Conservation (phyloP, 2,113 vertebrate species). For the Caranx melampygus region DNA sequence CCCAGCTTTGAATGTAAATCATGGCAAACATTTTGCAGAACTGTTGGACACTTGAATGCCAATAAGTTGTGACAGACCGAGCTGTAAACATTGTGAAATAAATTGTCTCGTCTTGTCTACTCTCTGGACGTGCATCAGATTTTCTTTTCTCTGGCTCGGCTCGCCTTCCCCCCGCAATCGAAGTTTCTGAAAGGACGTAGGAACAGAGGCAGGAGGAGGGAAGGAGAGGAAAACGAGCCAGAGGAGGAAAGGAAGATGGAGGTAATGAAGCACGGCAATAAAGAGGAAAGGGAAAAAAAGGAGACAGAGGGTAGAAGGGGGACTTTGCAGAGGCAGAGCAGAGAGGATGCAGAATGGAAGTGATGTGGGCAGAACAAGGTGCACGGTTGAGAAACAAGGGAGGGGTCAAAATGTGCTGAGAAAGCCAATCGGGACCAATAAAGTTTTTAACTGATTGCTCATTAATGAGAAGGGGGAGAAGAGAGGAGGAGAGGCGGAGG, state of each 20-base stretch:
- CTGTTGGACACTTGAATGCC: slow-evolving; percentile 15
- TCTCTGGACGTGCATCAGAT: slow-evolving; percentile 17
- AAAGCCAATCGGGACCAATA: slow-evolving; percentile 53
- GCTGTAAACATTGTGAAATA: slow-evolving; percentile 45
- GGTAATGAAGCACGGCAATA: slow-evolving; percentile 55
- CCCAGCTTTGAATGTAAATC: slow-evolving; percentile 29
- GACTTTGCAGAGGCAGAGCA: slow-evolving; percentile 18
- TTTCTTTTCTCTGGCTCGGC: slow-evolving; percentile 10
- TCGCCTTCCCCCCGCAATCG: slow-evolving; percentile 3
- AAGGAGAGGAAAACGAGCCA: slow-evolving; percentile 16
- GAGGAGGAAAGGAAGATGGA: slow-evolving; percentile 37
- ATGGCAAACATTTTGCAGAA: background rate
- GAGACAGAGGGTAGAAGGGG: slow-evolving; percentile 17
- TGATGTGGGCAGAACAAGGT: slow-evolving; percentile 3
- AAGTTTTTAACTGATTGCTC: slow-evolving; percentile 77
- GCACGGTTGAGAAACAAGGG: slow-evolving; percentile 33
- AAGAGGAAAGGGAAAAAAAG: slow-evolving; percentile 18
- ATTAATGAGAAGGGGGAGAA: slow-evolving; percentile 67
- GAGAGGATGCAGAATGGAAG: slow-evolving; percentile 42
- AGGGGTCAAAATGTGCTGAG: slow-evolving; percentile 67
- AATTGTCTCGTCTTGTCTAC: slow-evolving; percentile 46
- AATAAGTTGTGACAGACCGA: slow-evolving; percentile 15
- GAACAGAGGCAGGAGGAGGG: slow-evolving; percentile 9
- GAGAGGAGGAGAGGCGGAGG: background rate
- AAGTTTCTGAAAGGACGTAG: slow-evolving; percentile 23